Percentiles rank a stretch among this genome's conserved stretches.
Conservation (phyloP, 92 coral and sea anemone genomes). For the Palythoa grandis region DNA sequence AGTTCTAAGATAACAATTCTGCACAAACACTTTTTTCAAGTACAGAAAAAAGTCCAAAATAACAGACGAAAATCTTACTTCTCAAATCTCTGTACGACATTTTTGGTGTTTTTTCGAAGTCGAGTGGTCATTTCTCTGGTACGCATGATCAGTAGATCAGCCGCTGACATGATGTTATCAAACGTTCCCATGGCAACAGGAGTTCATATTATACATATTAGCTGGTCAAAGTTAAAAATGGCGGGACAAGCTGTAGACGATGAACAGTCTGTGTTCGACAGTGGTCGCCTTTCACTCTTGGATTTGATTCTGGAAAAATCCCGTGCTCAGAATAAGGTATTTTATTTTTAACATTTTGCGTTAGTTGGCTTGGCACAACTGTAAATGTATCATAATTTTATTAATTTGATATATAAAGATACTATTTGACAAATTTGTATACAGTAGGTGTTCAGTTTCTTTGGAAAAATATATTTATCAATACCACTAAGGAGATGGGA, state of each 20-base stretch:
- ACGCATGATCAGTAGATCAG: slow-evolving; percentile 72
- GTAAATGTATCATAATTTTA: neutral
- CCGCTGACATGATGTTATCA: slow-evolving; percentile 81
- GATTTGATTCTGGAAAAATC: slow-evolving; percentile 91
- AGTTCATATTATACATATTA: neutral
- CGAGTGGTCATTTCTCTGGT: slow-evolving; percentile 1
- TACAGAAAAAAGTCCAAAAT: neutral
- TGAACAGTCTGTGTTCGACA: slow-evolving; percentile 78
- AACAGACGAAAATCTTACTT: slow-evolving; percentile 70
- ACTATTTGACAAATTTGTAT: no score
- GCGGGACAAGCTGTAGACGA: slow-evolving; percentile 86
- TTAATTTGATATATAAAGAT: neutral
- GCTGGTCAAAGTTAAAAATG: slow-evolving; percentile 63
- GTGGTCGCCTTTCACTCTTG: slow-evolving; percentile 82
- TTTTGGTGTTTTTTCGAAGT: slow-evolving; percentile 48
- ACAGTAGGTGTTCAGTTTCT: no score
- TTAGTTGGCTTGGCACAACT: neutral
- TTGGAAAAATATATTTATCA: no score
- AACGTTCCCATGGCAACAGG: slow-evolving; percentile 62
- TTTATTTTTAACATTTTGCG: neutral
- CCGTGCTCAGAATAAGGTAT: slow-evolving; percentile 96
- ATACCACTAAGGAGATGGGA: no score
- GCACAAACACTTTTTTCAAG: neutral
- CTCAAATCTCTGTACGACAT: slow-evolving; percentile 98
- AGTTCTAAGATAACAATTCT: neutral